A percentile compares a stretch with the other conserved stretches of the same genome.
Evolutionary conservation across 1,140 invertebrate genomes (phyloP).

Genomic region (Drosophila lini): DNA sequence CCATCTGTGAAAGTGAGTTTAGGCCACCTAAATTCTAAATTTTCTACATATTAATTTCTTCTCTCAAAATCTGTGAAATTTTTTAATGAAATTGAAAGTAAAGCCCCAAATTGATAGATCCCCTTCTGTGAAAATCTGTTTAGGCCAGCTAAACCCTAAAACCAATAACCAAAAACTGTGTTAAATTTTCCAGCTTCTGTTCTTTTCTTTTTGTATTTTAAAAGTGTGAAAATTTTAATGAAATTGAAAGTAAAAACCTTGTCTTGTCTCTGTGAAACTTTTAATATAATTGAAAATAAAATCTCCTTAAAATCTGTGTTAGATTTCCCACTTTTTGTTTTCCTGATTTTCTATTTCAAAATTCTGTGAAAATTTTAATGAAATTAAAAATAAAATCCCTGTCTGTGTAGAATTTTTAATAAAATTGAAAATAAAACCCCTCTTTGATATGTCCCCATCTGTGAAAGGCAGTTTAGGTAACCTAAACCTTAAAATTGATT

Average conservation of each 20-base stretch:
- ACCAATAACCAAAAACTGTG: not conserved
- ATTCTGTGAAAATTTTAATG: slow-evolving; percentile 20
- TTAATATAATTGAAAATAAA: slow-evolving; percentile 34
- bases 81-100: slow-evolving; percentile 26
- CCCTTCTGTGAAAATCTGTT: not conserved
- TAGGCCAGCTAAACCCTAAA: not conserved
- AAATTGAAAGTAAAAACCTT: slow-evolving; percentile 30
- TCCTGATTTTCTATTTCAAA: not conserved
- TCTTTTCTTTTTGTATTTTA: not conserved
- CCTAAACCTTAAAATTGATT: not conserved
- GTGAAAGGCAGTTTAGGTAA: not conserved
- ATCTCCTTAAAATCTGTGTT: not conserved
- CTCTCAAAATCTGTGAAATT: slow-evolving; percentile 12
- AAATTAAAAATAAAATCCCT: slow-evolving; percentile 13
- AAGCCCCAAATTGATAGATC: not conserved
- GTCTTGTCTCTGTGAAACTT: slow-evolving; percentile 13
- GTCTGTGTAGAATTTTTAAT: slow-evolving; percentile 19
- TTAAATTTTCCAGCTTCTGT: not conserved
- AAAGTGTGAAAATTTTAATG: slow-evolving; percentile 26
- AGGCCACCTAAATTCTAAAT: not conserved
- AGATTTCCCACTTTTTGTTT: not conserved
- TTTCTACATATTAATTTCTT: not conserved
- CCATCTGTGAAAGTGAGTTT: not conserved
- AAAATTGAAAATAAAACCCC: slow-evolving; percentile 17
- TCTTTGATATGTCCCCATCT: not conserved